Percentiles rank a stretch among this genome's conserved stretches.
Conservation (phyloP, 35 echinoderm and acorn worm genomes). For the Ophioderma brevispina region DNA sequence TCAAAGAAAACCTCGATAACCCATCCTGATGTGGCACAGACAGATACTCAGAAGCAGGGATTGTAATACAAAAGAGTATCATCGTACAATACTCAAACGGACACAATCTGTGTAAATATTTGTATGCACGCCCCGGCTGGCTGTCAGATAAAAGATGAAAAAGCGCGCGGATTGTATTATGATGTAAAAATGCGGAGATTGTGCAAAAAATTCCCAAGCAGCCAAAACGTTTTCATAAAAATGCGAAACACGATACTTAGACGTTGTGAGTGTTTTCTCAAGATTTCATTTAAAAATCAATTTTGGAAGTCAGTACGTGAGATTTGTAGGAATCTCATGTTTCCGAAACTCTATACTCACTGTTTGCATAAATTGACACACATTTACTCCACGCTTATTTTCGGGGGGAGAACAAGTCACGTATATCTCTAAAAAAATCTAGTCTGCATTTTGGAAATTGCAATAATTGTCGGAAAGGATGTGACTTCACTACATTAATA, state of each 20-base stretch:
- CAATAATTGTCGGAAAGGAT: background rate
- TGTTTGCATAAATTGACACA: conserved; percentile 7
- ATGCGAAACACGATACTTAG: background rate
- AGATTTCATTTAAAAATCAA: conserved; percentile 15
- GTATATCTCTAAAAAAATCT: background rate
- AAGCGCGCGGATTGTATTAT: too few relatives aligned
- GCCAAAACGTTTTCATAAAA: background rate
- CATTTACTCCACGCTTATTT: background rate
- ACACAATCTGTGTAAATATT: too few relatives aligned
- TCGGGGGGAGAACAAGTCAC: too few relatives aligned
- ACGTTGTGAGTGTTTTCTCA: background rate
- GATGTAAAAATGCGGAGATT: too few relatives aligned
- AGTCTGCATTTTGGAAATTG: background rate
- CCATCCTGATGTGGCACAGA: background rate
- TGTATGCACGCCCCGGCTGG: too few relatives aligned
- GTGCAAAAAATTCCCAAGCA: background rate
- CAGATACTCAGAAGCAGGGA: background rate
- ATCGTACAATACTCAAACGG: too few relatives aligned
- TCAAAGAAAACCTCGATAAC: background rate
- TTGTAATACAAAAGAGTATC: background rate
- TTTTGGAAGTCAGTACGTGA: background rate
- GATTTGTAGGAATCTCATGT: background rate
- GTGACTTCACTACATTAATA: too few relatives aligned
- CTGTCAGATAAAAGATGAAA: background rate
- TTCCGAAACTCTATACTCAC: background rate